phyloP scores from a whole-genome alignment of 2,113 vertebrate genomes.

The Periophthalmus modestus region DNA sequence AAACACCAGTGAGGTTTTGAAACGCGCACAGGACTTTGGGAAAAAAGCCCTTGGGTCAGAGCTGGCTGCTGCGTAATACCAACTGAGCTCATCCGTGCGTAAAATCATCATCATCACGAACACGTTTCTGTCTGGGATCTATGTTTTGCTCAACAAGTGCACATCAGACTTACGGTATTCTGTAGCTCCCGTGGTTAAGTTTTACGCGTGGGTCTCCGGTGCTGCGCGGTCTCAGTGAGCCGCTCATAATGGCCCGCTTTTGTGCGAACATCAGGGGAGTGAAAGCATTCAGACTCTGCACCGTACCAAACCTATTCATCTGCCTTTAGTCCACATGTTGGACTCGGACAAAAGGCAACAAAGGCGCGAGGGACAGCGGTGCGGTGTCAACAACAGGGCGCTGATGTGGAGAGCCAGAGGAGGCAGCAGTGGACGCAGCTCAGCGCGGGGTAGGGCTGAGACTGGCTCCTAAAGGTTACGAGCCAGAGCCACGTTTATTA shows the following conservation, averaged over 20 bases:
- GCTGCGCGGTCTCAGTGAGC: slow-evolving; percentile 23
- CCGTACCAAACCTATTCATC: slow-evolving; percentile 69
- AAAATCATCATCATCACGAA: not conserved
- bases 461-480: slow-evolving; percentile 18
- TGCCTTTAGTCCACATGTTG: slow-evolving; percentile 63
- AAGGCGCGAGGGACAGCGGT: slow-evolving; percentile 66
- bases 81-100: slow-evolving; percentile 5
- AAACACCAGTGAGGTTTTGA: not conserved
- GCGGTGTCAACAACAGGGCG: slow-evolving; percentile 61
- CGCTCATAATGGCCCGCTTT: slow-evolving; percentile 46
- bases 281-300: slow-evolving; percentile 70
- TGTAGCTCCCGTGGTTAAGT: slow-evolving; percentile 15
- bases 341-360: slow-evolving; percentile 69
- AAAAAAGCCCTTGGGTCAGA: slow-evolving; percentile 7
- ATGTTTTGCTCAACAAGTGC: slow-evolving; percentile 8
- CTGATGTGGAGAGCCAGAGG: slow-evolving; percentile 52
- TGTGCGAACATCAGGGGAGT: slow-evolving; percentile 43
- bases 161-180: not conserved
- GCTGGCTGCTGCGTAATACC: not conserved
- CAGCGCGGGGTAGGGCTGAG: slow-evolving; percentile 49
- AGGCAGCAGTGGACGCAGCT: slow-evolving; percentile 48
- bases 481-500: slow-evolving; percentile 10
- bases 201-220: slow-evolving; percentile 24
- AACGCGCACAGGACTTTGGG: not conserved
- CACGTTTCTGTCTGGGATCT: not conserved